Conservation (phyloP, 1,140 invertebrate genomes). For the Drosophila baimaii region DNA sequence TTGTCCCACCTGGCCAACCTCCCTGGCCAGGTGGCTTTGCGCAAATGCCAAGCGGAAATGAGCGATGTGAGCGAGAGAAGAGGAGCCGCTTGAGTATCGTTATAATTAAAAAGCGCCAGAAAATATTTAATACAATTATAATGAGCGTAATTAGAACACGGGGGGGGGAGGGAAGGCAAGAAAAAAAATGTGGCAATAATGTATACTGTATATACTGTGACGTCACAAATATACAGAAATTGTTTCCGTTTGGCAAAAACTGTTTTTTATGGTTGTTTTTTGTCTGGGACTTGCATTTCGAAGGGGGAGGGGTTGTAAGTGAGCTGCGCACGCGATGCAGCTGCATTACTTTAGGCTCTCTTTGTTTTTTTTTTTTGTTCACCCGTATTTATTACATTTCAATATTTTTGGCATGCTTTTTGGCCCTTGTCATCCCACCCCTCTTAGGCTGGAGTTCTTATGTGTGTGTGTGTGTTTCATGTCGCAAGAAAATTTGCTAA, state of each 20-base stretch:
- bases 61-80: neutral
- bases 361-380: conserved; percentile 11
- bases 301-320: conserved; percentile 32
- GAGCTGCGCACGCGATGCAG: conserved; percentile 71
- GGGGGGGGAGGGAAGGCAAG: conserved; percentile 4
- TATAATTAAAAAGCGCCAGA: conserved; percentile 72
- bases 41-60: conserved; percentile 48
- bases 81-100: conserved; percentile 6
- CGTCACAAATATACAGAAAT: conserved; percentile 23
- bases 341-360: neutral
- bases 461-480: conserved; percentile 57
- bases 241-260: conserved; percentile 11
- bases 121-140: conserved; percentile 74
- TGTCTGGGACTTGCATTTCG: neutral
- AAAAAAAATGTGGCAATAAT: conserved; percentile 6
- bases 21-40: conserved; percentile 57
- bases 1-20: conserved; percentile 15
- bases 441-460: neutral
- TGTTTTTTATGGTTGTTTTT: neutral
- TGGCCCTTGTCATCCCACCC: no score
- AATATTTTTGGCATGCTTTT: conserved; percentile 71
- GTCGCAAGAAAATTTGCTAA: conserved; percentile 52
- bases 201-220: conserved; percentile 4
- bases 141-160: conserved; percentile 62
- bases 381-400: conserved; percentile 67